Evolutionary conservation across 2,888 invertebrate genomes (phyloP).

Genomic region (Volucella inanis): DNA sequence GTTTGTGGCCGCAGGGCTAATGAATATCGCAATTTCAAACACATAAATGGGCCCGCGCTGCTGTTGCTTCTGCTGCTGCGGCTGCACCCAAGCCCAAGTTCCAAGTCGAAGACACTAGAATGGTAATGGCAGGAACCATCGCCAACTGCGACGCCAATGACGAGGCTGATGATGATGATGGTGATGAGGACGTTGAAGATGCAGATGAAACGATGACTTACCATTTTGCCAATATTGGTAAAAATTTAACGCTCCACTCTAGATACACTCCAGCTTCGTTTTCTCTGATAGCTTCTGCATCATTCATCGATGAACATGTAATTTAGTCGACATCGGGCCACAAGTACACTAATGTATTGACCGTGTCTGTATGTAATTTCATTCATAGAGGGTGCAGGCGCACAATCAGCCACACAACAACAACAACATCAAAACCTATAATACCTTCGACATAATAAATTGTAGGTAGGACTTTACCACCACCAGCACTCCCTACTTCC

Average conservation of each 20-base stretch:
- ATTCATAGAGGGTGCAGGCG: slow-evolving; percentile 71
- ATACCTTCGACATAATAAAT: slow-evolving; percentile 67
- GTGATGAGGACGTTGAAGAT: slow-evolving; percentile 52
- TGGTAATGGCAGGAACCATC: slow-evolving; percentile 10
- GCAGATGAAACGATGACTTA: slow-evolving; percentile 70
- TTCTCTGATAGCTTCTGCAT: slow-evolving; percentile 25
- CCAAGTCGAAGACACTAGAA: slow-evolving; percentile 11
- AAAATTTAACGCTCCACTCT: slow-evolving; percentile 64
- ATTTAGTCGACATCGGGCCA: slow-evolving; percentile 68
- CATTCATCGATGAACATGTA: slow-evolving; percentile 70
- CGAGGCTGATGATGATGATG: slow-evolving; percentile 40
- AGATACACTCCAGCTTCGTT: neutral
- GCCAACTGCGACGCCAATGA: slow-evolving; percentile 16
- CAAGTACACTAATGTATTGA: slow-evolving; percentile 44
- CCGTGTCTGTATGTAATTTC: slow-evolving; percentile 52
- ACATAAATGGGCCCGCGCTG: slow-evolving; percentile 69
- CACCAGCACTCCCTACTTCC: slow-evolving; percentile 22
- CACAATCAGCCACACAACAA: neutral
- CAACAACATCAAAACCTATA: slow-evolving; percentile 30
- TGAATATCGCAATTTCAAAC: slow-evolving; percentile 75
- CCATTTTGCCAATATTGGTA: slow-evolving; percentile 74
- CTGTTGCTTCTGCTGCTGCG: slow-evolving; percentile 18
- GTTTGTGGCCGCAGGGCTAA: slow-evolving; percentile 73
- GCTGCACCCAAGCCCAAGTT: slow-evolving; percentile 29
- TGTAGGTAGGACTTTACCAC: slow-evolving; percentile 67